phyloP scores from a whole-genome alignment of 2,797 vertebrate genomes.

The Myripristis murdjan region DNA sequence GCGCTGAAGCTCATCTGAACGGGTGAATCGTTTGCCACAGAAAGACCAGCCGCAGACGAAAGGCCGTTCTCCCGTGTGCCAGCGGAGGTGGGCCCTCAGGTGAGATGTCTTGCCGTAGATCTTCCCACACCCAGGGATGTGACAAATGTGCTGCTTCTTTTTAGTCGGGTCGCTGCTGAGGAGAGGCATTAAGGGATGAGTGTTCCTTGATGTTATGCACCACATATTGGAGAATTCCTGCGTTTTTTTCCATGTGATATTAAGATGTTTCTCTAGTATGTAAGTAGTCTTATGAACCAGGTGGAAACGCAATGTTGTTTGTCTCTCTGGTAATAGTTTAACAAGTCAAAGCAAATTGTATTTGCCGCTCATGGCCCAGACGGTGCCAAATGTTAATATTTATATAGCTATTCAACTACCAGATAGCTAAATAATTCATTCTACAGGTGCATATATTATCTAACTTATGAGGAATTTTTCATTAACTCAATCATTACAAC shows the following conservation, averaged over 20 bases:
- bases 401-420: no score
- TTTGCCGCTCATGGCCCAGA: no score
- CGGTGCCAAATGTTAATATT: no score
- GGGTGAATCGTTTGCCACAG: slow-evolving; percentile 96
- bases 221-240: background rate
- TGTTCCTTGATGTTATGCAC: slow-evolving; percentile 7
- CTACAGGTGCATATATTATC: no score
- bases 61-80: slow-evolving; percentile 96
- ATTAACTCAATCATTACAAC: no score
- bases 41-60: slow-evolving; percentile 94
- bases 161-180: slow-evolving; percentile 90
- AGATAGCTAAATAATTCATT: no score
- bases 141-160: slow-evolving; percentile 98
- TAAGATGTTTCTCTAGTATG: background rate
- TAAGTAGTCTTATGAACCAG: background rate
- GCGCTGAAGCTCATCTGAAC: slow-evolving; percentile 94
- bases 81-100: slow-evolving; percentile 94
- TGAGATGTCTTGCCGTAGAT: slow-evolving; percentile 98
- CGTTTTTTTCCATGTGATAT: background rate
- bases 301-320: background rate
- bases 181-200: background rate
- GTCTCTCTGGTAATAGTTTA: no score
- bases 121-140: slow-evolving; percentile 94
- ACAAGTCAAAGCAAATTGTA: no score
- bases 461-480: no score